Evolutionary conservation across 1,140 invertebrate species (phyloP).

Genomic region (Aphis craccivora): DNA sequence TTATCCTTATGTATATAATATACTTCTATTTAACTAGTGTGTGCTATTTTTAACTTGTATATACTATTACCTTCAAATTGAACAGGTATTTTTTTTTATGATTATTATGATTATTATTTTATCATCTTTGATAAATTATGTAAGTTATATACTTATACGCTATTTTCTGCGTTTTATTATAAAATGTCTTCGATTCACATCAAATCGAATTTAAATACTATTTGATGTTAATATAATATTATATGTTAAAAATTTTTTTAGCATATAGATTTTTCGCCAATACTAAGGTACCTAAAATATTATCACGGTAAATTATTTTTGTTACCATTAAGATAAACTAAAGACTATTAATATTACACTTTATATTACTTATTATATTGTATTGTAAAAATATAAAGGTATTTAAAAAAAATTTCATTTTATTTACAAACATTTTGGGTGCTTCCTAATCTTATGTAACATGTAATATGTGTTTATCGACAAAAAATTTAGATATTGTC

Average conservation of each 20-base stretch:
- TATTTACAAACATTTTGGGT: not conserved
- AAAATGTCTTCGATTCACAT: not conserved
- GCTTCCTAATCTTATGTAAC: not conserved
- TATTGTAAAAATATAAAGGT: not conserved
- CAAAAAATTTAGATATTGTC: not conserved
- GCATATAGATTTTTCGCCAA: not conserved
- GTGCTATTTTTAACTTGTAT: not conserved
- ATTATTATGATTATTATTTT: not conserved
- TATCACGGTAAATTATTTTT: conserved; percentile 15
- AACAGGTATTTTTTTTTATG: not conserved
- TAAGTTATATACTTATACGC: not conserved
- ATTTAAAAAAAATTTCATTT: not conserved
- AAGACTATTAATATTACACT: conserved; percentile 39
- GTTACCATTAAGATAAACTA: conserved; percentile 24
- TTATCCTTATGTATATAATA: not conserved
- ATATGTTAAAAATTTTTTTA: not conserved
- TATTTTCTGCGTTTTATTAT: not conserved
- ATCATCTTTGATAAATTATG: not conserved
- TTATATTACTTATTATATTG: not conserved
- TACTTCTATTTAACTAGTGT: not conserved
- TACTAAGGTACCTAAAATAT: conserved; percentile 38
- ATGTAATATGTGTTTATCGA: not conserved
- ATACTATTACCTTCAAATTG: not conserved
- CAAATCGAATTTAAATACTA: not conserved
- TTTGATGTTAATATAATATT: not conserved